Base-by-base conservation (phyloP, 2,113 vertebrate genomes). In the Microtus oregoni region DNA sequence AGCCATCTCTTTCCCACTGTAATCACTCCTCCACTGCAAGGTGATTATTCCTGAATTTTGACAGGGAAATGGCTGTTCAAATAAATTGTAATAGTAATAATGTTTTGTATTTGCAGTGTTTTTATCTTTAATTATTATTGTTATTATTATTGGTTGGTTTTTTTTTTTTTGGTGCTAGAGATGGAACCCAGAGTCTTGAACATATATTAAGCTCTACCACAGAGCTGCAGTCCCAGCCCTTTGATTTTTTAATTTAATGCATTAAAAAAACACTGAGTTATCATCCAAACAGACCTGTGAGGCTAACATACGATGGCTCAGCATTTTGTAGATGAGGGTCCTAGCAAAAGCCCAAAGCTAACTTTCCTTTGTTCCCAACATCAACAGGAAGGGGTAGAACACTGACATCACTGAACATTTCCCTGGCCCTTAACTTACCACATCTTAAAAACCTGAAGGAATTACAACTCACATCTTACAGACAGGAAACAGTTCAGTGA, bases 51-150 rank as follows among this genome's bases (percentile, higher is more conserved):
- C 98, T 98, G 96, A 97, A 98, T 98, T 98, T 97, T 98, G 98
- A 97, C 98, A 98, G 97, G 98, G 98, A 98, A 97, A 97, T 97
- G 98, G 98, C 98, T 97, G 97, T 97, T 97, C 97, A 98, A 98
- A 97, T 98, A 97, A 97, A 98, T 97, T 97, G 97, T 97, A 97
- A 97, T 97, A 92, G 83, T 95, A 97, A 96, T 97, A 96, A 96
- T 98, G 96, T 96, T 97, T 97, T 97, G 97, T 97, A 97, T 97
- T 91, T 98, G 97, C 97, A 97, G 86, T 96, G 89, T 91, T 90
- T 93, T 92, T 86, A 78, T 65, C 47, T 75, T 55, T 19, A 30
- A 61, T 68, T 79, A 44, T 89, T 83, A 20, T 13, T 55, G 52
- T 15, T 72, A 11, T 13, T 55, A 17, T 15, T 72, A 55, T n/a